phyloP scores from a whole-genome alignment of 1,140 invertebrate species.

The Lepidurus apus region DNA sequence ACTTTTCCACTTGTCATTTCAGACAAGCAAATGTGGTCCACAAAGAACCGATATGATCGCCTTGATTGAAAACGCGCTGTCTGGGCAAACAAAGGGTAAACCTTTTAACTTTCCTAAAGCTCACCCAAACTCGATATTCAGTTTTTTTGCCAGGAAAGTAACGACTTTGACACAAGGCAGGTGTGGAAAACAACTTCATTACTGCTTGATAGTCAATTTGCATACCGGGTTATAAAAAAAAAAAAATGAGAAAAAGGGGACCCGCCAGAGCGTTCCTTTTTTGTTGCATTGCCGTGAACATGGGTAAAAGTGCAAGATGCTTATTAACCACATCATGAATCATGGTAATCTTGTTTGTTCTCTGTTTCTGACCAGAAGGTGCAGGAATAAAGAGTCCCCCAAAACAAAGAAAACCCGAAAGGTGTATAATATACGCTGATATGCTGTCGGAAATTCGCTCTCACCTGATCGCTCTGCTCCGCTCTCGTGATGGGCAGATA shows the following conservation, averaged over 20 bases:
- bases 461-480: slow-evolving; percentile 49
- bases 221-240: background rate
- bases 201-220: background rate
- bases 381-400: background rate
- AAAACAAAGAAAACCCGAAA: background rate
- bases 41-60: no score
- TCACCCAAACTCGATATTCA: no score
- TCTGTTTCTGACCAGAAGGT: background rate
- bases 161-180: background rate
- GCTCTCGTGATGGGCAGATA: slow-evolving; percentile 59
- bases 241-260: background rate
- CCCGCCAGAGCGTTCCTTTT: background rate
- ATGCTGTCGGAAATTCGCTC: slow-evolving; percentile 35
- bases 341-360: background rate
- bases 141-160: no score
- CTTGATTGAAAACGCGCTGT: no score
- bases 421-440: background rate
- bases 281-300: background rate
- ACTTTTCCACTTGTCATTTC: no score
- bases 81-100: no score
- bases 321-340: background rate
- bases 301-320: background rate
- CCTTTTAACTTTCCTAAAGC: no score
- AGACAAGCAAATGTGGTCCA: no score
- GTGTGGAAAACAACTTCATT: slow-evolving; percentile 8